These are phyloP conservation scores for Gastrophysa polygoni DNA, from an alignment of 2,888 invertebrate species.

Conservation along the genomic window DNA sequence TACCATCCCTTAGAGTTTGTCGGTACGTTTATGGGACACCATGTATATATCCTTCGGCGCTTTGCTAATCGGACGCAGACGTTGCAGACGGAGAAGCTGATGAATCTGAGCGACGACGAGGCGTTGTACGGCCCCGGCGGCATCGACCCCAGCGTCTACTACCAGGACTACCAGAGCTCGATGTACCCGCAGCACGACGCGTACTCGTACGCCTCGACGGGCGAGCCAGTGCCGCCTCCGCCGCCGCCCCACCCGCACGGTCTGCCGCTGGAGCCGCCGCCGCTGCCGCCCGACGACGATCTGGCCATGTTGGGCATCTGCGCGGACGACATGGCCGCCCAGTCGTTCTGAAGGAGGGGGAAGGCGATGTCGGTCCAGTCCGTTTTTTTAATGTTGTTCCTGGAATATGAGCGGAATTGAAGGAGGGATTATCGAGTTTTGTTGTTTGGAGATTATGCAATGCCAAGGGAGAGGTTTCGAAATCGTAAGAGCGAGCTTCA, in stretches of 20 bases:
- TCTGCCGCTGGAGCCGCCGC: conserved; percentile 55
- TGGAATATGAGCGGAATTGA: no score
- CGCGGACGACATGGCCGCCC: conserved; percentile 75
- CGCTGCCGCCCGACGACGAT: conserved; percentile 62
- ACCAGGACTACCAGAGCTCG: conserved; percentile 49
- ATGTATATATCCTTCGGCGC: no score
- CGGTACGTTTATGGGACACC: no score
- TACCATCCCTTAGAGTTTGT: no score
- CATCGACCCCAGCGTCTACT: conserved; percentile 43
- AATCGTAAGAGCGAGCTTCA: no score
- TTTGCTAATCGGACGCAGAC: no score
- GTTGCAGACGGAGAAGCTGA: conserved; percentile 21
- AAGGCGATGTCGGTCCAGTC: no score
- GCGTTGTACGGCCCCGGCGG: conserved; percentile 42
- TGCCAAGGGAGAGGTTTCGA: no score
- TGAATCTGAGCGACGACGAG: conserved; percentile 38
- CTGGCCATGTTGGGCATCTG: conserved; percentile 86
- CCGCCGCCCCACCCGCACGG: conserved; percentile 51
- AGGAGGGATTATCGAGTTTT: no score
- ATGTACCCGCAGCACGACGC: conserved; percentile 51
- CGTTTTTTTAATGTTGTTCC: no score
- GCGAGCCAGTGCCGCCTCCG: conserved; percentile 29
- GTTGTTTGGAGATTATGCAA: no score
- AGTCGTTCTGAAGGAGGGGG: conserved; percentile 55
- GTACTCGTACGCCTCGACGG: conserved; percentile 42